Base-by-base conservation (phyloP, 2,113 vertebrate genomes). In the Tetraodon nigroviridis region DNA sequence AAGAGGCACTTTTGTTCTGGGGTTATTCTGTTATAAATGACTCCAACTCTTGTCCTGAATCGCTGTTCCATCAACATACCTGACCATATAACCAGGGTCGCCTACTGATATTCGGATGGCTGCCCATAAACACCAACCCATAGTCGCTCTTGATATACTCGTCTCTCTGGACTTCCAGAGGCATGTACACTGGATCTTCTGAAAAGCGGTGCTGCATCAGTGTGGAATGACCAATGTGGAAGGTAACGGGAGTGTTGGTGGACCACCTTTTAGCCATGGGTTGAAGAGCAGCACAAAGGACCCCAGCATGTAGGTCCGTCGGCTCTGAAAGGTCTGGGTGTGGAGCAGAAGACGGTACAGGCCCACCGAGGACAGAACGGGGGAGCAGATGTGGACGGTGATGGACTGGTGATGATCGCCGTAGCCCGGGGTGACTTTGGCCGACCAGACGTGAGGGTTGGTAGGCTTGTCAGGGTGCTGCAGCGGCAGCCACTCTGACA, bases 101-200 rank as follows among this genome's bases (percentile, higher is more conserved):
- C 12, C 32, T 20, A 1, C 14, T 11, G 7, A 83, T 21, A 20
- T 82, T 87, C 2, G n/a, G 15, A 47, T 41, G 5, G 1, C 67
- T 84, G 19, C 87, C 87, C 59, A 76, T 80, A 61, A 66, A 88
- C 20, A 88, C 15, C 51, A 81, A 0, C 12, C 86, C 84, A 24
- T 75, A 76, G 29, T 89, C 87, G 47, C 56, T 87, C 58, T 65
- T 83, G 42, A 89, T 11, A 13, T 89, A 88, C 60, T 88, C 87
- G 17, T 85, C 4, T 60, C 46, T 37, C 13, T 76, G 78, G 6
- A 1, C 52, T 5, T 83, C 61, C 5, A 41, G 15, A 4, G 80
- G 79, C 64, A 89, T 84, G 73, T 80, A 86, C 18, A 88, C 84
- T 1, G 76, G 58, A 44, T 89, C 87, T 15, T 67, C 83, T 89